Evolutionary conservation across 1,140 invertebrate species (phyloP), one percentile per base, ranked within the genome.

Genomic region (Holcopasites calliopsidis): DNA sequence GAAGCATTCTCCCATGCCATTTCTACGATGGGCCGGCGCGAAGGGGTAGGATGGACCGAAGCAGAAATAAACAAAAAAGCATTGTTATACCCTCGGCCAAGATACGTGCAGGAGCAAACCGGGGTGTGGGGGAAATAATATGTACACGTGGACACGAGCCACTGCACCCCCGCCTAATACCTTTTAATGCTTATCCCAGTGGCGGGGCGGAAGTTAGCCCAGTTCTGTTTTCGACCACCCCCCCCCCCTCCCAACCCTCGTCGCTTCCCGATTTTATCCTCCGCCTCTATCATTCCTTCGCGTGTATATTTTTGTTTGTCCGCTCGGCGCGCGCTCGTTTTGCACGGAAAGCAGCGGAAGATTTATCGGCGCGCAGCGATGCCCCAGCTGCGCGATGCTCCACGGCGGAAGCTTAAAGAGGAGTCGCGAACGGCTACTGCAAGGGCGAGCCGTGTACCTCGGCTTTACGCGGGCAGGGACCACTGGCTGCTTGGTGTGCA

Each of bases 351-450:
- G 44, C 23, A 68, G 47, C 61, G 73, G 52, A 70, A 82, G 80
- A 82, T 82, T 82, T 83, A 83, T 83, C 61, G 61, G n/a, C 23
- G 52, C 47, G 61, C 76, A 77, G 69, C 84, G 83, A 81, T 82
- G 82, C 85, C 83, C 88, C 88, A 89, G 89, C 85, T 89, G 88
- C n/a, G n/a, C 85, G 83, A 86, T 87, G 86, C 87, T 87, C 87
- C 78, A 65, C 79, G 86, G 85, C 85, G 68, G 84, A 80, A 88
- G 89, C 89, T 91, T 87, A 88, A 76, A 82, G 83, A 31, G 60
- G n/a, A n/a, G n/a, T 33, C 57, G 31, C 31, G 55, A 18, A 31
- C 26, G 28, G n/a, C n/a, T n/a, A n/a, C 28, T 31, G 28, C n/a
- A 31, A 58, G 55, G 13, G 31, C 31, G 55, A 18, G 35, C 55